phyloP scores from a whole-genome alignment of 2,113 vertebrate species.

The Corythornis cristatus region DNA sequence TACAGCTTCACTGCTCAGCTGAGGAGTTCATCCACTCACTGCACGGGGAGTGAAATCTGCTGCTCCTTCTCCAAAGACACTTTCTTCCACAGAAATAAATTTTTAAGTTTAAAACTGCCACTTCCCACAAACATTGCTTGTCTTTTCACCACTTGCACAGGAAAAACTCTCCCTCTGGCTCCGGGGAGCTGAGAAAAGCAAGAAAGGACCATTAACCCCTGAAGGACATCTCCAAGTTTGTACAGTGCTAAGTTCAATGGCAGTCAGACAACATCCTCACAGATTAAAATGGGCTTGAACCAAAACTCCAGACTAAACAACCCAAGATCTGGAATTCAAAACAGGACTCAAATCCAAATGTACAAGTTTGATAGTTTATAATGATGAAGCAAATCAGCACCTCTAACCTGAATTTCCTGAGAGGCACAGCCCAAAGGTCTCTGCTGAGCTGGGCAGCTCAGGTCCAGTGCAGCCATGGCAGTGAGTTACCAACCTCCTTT shows the following conservation, averaged over 20 bases:
- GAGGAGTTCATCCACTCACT: background rate
- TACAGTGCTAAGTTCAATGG: background rate
- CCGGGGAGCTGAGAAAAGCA: background rate
- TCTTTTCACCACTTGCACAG: background rate
- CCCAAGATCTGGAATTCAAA: background rate
- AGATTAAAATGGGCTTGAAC: background rate
- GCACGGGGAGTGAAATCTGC: background rate
- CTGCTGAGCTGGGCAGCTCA: background rate
- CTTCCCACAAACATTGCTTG: background rate
- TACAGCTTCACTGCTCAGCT: background rate
- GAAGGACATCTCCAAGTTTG: background rate
- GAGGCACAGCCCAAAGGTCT: background rate
- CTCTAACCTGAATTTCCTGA: background rate
- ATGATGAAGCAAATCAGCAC: background rate
- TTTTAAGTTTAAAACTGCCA: background rate
- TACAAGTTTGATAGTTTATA: background rate
- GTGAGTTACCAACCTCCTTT: background rate
- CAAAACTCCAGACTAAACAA: background rate
- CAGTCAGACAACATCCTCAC: conserved; percentile 1
- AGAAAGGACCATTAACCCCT: background rate
- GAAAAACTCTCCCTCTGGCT: background rate
- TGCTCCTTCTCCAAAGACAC: background rate
- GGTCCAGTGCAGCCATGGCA: background rate
- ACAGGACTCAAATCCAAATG: background rate
- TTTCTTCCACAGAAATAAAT: background rate